These are phyloP conservation scores for Colistium nudipinnis DNA, from an alignment of 2,113 vertebrate species.

Conservation along the genomic window DNA sequence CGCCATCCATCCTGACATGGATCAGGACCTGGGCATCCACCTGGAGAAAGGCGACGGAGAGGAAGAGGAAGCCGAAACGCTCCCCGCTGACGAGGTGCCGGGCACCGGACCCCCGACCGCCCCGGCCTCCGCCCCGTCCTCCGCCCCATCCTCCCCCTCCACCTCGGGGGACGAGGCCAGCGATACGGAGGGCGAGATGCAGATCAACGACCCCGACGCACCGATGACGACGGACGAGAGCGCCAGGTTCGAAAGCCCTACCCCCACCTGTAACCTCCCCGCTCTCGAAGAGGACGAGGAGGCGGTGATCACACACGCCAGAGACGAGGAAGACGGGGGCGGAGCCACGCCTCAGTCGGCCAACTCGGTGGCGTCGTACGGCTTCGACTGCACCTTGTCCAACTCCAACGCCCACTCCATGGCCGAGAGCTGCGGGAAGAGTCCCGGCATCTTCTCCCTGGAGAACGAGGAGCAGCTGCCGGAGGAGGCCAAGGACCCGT, in stretches of 20 bases:
- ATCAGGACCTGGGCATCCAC: constrained; percentile 86
- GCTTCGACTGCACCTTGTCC: constrained; percentile 83
- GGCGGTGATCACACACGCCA: constrained; percentile 47
- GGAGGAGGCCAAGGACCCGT: constrained; percentile 83
- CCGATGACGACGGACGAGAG: constrained; percentile 56
- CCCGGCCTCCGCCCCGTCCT: constrained; percentile 80
- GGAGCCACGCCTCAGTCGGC: constrained; percentile 83
- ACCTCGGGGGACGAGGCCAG: constrained; percentile 84
- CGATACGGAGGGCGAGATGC: constrained; percentile 83
- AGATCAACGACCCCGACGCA: constrained; percentile 76
- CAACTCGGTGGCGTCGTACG: constrained; percentile 84
- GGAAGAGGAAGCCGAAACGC: constrained; percentile 85
- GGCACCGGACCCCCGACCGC: constrained; percentile 83
- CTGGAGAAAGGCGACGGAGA: constrained; percentile 82
- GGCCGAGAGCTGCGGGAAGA: constrained; percentile 85
- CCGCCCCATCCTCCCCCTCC: constrained; percentile 78
- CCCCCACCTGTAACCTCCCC: constrained; percentile 58
- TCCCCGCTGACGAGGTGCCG: constrained; percentile 83
- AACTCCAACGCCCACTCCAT: constrained; percentile 85
- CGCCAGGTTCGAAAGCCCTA: constrained; percentile 71
- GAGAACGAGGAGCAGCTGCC: constrained; percentile 85
- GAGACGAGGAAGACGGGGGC: constrained; percentile 78
- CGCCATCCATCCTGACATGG: constrained; percentile 76
- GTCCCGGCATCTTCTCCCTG: constrained; percentile 85
- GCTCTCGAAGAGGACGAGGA: constrained; percentile 78